phyloP scores from a whole-genome alignment of 2,797 vertebrate genomes.

The Thripadectes ignobilis region DNA sequence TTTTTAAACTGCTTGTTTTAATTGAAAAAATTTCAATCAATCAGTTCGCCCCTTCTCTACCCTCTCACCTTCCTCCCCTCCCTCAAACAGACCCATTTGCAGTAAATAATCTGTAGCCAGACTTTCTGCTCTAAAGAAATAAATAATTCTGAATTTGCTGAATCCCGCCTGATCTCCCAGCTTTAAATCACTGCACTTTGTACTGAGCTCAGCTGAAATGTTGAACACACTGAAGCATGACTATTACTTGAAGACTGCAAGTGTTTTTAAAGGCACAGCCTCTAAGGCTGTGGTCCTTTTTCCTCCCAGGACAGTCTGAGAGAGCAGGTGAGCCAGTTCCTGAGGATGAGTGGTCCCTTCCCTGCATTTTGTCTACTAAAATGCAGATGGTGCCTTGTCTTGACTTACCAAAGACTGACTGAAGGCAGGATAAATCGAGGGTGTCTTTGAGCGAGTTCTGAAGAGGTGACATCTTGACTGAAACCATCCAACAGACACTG shows the following conservation, averaged over 20 bases:
- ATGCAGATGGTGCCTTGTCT: not conserved
- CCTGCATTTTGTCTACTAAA: not conserved
- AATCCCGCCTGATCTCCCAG: conserved; percentile 63
- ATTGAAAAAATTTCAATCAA: conserved; percentile 75
- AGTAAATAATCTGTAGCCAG: conserved; percentile 72
- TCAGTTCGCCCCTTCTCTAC: conserved; percentile 37
- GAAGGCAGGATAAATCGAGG: not conserved
- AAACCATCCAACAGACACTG: not conserved
- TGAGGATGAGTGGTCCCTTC: not conserved
- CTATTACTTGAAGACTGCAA: conserved; percentile 67
- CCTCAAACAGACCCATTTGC: conserved; percentile 61
- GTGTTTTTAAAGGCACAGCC: conserved; percentile 53
- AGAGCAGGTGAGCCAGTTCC: not conserved
- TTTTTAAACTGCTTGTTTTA: conserved; percentile 74
- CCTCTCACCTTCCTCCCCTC: conserved; percentile 6
- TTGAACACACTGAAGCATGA: conserved; percentile 52
- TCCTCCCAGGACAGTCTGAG: not conserved
- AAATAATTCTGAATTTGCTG: conserved; percentile 75
- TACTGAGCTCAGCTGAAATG: conserved; percentile 66
- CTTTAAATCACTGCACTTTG: conserved; percentile 71
- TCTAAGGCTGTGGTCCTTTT: not conserved
- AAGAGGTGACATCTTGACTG: not conserved
- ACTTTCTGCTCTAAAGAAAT: conserved; percentile 68
- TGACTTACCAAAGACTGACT: not conserved
- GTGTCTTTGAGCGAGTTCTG: not conserved